Evolutionary conservation across 1,140 invertebrate species (phyloP).

Genomic region (Drosophila nebulosa): DNA sequence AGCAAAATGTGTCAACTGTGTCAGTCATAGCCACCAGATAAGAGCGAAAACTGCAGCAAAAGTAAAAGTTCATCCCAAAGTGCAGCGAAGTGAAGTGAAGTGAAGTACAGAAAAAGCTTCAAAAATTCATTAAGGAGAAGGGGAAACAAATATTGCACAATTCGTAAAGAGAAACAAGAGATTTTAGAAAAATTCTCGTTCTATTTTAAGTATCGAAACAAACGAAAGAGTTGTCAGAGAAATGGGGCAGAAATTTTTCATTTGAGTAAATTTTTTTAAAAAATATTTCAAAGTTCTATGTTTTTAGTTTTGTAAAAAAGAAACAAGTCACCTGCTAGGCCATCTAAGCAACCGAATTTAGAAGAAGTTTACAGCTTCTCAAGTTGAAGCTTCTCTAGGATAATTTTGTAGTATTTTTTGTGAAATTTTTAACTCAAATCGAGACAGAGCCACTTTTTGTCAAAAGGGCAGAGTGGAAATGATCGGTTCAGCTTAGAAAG

Average conservation of each 20-base stretch:
- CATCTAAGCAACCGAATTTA: too few relatives aligned
- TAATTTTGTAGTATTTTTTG: too few relatives aligned
- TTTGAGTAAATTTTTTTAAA: background rate
- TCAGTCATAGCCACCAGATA: constrained; percentile 20
- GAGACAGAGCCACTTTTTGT: too few relatives aligned
- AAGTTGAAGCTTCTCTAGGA: too few relatives aligned
- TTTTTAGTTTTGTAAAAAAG: background rate
- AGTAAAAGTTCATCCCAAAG: constrained; percentile 9
- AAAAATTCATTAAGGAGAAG: background rate
- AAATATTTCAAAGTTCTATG: background rate
- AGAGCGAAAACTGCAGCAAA: constrained; percentile 9
- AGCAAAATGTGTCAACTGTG: constrained; percentile 53
- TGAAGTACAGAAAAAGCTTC: background rate
- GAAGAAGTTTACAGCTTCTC: too few relatives aligned
- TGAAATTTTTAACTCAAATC: too few relatives aligned
- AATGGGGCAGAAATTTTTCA: background rate
- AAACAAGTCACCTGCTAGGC: too few relatives aligned
- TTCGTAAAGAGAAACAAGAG: background rate
- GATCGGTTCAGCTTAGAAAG: too few relatives aligned
- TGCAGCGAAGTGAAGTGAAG: too few relatives aligned
- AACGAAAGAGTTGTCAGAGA: background rate
- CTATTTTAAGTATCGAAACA: background rate
- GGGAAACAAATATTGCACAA: background rate
- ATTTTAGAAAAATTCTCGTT: background rate
- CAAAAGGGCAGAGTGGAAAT: too few relatives aligned